Evolutionary conservation across 1,140 invertebrate species (phyloP), one percentile per base, ranked within the genome.

Genomic region (Aethina tumida): DNA sequence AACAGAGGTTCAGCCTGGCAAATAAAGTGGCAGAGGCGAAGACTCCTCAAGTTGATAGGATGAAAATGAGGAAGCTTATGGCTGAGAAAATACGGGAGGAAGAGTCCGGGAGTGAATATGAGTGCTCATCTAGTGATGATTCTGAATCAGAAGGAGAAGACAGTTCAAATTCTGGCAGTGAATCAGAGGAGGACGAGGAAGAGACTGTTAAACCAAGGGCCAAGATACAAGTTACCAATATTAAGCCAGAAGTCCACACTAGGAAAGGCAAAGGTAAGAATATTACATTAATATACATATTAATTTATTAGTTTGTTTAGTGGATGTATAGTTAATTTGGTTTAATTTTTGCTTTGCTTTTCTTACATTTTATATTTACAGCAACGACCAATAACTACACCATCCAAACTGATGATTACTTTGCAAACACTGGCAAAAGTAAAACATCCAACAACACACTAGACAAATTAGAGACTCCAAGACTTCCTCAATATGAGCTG

Each of bases 361-460:
- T n/a, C n/a, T 24, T n/a, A 7, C 22, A 7, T n/a, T 24, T n/a
- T 7, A 7, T 24, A 24, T 24, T 7, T 24, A 24, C 7, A 54
- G 24, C 39, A 33, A 17, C 25, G n/a, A 34, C 41, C 3, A 43
- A 37, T 19, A 49, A 56, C n/a, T 78, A 73, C 49, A 66, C 73
- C 37, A 68, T 76, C 7, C 72, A 73, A 50, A 67, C 73, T 21
- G 75, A 77, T 55, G 73, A 75, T 37, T 79, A 77, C 56, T 79
- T 79, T 53, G 65, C 70, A 34, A 71, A 75, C 52, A 65, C 73
- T 56, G 65, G 68, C 13, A 68, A 71, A 60, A 66, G 66, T 31
- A 51, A 73, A 16, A 93, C 88, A 7, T 92, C 87, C 5, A 81
- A 91, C 66, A 76, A 80, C 38, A 91, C 86, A 0, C 65, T 92